Percentiles rank a stretch among this genome's conserved stretches.
These are phyloP conservation scores for Scaptomyza flava DNA, from an alignment of 2,888 invertebrate species.

Conservation along the genomic window DNA sequence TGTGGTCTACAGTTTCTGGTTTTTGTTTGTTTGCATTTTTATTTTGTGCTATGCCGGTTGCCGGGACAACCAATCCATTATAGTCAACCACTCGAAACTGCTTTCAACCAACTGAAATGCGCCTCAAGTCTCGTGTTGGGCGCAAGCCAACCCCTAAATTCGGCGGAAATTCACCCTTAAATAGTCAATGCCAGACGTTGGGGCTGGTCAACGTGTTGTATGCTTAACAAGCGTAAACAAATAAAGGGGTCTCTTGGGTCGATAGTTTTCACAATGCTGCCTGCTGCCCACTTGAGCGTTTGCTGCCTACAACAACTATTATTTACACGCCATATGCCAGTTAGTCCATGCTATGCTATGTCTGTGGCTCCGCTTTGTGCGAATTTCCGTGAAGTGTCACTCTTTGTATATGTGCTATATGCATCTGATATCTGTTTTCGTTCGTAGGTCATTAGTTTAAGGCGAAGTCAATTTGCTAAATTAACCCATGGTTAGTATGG, in stretches of 20 bases:
- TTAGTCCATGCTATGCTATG: slow-evolving; percentile 2
- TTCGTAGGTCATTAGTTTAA: slow-evolving; percentile 27
- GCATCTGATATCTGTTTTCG: slow-evolving; percentile 39
- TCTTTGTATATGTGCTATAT: slow-evolving; percentile 37
- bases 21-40: slow-evolving; percentile 27
- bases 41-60: slow-evolving; percentile 30
- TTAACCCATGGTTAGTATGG: slow-evolving; percentile 21
- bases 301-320: slow-evolving; percentile 8
- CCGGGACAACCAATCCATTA: slow-evolving; percentile 40
- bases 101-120: slow-evolving; percentile 33
- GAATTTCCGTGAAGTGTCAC: slow-evolving; percentile 35
- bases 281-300: slow-evolving; percentile 18
- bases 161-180: slow-evolving; percentile 53
- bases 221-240: slow-evolving; percentile 57
- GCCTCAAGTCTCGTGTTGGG: background rate
- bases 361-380: slow-evolving; percentile 45
- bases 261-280: slow-evolving; percentile 38
- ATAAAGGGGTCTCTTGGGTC: slow-evolving; percentile 40
- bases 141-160: slow-evolving; percentile 44
- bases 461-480: slow-evolving; percentile 56
- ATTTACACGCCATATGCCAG: slow-evolving; percentile 40
- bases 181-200: slow-evolving; percentile 45
- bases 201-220: slow-evolving; percentile 55
- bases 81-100: slow-evolving; percentile 44
- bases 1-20: slow-evolving; percentile 4